Evolutionary conservation across 2,113 vertebrate genomes (phyloP), one percentile per base, ranked within the genome.

Genomic region (Crotalus horridus): DNA sequence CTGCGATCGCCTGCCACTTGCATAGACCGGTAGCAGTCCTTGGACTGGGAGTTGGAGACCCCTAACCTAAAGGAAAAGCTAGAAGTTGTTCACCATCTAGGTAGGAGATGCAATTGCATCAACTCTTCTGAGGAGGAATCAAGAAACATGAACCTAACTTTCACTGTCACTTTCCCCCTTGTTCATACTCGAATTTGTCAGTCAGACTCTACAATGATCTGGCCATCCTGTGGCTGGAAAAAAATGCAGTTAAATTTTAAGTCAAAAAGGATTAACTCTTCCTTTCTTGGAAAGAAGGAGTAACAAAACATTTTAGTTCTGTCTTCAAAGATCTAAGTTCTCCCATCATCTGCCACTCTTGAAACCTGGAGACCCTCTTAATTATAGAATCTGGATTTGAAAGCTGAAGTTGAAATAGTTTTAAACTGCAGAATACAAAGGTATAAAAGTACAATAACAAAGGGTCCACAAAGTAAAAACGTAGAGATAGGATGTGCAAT

Each of bases 21-120:
- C 29, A 1, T 0, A 0, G 64, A 69, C 64, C 2, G 0, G 3
- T n/a, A 33, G 5, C 0, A 24, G 12, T 69, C 29, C 29, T 12
- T n/a, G n/a, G 29, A 15, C n/a, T 29, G n/a, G 12, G 29, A 12
- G 29, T 69, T 69, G 64, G 12, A 13, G 64, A 69, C 29, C 29
- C 48, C 20, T 24, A 4, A 17, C 51, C 29, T 39, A 4, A 6
- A 39, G 17, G 17, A 54, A 64, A 59, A 46, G 0, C 33, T 12
- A 61, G 43, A 90, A 13, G 89, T 90, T 26, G 6, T 48, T 51
- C n/a, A 24, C 64, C 20, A 90, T 53, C 15, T 58, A 11, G 23
- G 24, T 24, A 43, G 61, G 10, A 43, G 88, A 39, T 54, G 21
- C 51, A 54, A 21, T 81, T 55, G 21, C 51, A 91, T 53, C 21